Evolutionary conservation across 2,113 vertebrate genomes (phyloP), one percentile per base, ranked within the genome.

Genomic region (Pangasianodon hypophthalmus): DNA sequence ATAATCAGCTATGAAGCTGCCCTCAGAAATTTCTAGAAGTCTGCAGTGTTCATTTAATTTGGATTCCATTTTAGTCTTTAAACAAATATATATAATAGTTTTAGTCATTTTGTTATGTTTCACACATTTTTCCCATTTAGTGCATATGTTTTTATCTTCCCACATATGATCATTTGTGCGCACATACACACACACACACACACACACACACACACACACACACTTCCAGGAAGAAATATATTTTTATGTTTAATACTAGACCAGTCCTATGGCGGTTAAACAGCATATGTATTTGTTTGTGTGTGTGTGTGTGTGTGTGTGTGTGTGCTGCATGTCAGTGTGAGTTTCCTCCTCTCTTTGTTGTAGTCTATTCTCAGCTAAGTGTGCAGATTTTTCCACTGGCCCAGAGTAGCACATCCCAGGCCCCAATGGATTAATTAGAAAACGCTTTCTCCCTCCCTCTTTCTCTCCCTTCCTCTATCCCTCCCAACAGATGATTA

Each of bases 381-480:
- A 83, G 44, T 48, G 87, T 8, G 87, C 60, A 83, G 52, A 29
- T 67, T 83, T 88, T 84, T 88, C 79, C 80, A 56, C 62, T 71
- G 54, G 62, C 80, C 50, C 50, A 56, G 32, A 56, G 89, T 81
- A 69, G 84, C 84, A 48, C 46, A n/a, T 69, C 41, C 50, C 62
- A 86, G 41, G 75, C 85, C 89, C 79, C 89, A 6, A 18, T 58
- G 89, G 89, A 86, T 90, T 87, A 90, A 90, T 90, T 90, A 90
- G 84, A 69, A 73, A 58, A 56, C 11, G 37, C 82, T 83, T 82
- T 44, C 62, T 24, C 50, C 21, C 50, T 56, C 48, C n/a, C 41
- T 75, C 37, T 46, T 37, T 73, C 37, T 46, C 79, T 67, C 41
- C 7, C 67, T 77, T 14, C 52, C 21, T 73, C 60, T 67, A 0